Conservation (phyloP, 2,113 vertebrate species). For the Tretioscincus oriximinensis region DNA sequence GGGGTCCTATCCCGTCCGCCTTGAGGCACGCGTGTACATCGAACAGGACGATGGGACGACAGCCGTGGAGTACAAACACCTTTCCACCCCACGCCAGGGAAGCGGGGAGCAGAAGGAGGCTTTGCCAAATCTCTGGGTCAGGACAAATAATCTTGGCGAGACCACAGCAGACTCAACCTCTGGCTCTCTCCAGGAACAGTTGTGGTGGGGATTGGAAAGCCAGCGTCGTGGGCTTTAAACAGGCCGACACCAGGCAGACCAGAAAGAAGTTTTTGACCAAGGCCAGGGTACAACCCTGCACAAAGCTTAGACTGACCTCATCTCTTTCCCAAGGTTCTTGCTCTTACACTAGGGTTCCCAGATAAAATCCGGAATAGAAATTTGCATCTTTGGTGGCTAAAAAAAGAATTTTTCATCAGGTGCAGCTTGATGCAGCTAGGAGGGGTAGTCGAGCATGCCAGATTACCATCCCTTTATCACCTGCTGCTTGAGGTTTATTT, state of each 20-base stretch:
- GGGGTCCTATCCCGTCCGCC: constrained; percentile 68
- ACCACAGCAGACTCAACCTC: not conserved
- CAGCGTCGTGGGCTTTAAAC: not conserved
- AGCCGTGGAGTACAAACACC: constrained; percentile 22
- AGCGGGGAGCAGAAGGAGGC: constrained; percentile 25
- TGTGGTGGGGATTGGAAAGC: not conserved
- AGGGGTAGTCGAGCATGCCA: too few species aligned
- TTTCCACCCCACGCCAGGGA: not conserved
- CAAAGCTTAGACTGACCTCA: not conserved
- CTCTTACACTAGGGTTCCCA: too few species aligned
- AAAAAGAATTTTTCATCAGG: too few species aligned
- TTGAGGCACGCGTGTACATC: not conserved
- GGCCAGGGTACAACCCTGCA: constrained; percentile 1
- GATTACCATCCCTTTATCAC: too few species aligned
- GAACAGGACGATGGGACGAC: not conserved
- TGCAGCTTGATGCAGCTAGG: too few species aligned
- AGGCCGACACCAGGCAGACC: too few species aligned
- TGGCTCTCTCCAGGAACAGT: not conserved
- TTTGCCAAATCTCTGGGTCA: not conserved
- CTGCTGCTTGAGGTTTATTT: too few species aligned
- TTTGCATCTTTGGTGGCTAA: too few species aligned
- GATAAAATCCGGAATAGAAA: too few species aligned
- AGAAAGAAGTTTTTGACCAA: not conserved
- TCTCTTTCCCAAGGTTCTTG: too few species aligned
- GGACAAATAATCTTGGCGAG: constrained; percentile 27